Base-by-base conservation (phyloP, 2,113 vertebrate genomes). In the Rynchops niger region DNA sequence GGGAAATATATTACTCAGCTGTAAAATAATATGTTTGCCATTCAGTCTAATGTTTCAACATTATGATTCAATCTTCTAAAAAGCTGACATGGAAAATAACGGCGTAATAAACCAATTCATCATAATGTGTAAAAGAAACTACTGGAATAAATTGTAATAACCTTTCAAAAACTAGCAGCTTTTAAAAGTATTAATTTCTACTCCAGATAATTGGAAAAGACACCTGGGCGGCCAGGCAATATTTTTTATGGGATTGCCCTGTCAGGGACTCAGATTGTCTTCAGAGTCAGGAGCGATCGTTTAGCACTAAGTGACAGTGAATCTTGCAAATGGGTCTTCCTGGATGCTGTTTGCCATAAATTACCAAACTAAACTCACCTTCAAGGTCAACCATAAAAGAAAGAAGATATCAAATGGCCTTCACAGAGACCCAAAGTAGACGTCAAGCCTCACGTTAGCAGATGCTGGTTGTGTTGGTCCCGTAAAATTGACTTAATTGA, bases 111-210 rank as follows among this genome's bases (percentile, higher is more conserved):
- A 98, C 98, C 97, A 97, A 98, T 98, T 98, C 97, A 98, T 98
- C 98, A 99, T 97, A 98, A 98, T 97, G 98, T 94, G 94, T 93
- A 97, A 97, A 97, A 98, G 97, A 98, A 99, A 98, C 97, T 91
- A 50, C 93, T 97, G 97, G 98, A 98, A 98, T 98, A 98, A 98
- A 99, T 98, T 98, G 98, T 97, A 98, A 98, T 98, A 99, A 99
- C 98, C 98, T 98, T 98, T 98, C 98, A 98, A 98, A 98, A 99
- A 98, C 98, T 98, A 98, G 97, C 98, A 98, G 98, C 98, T 99
- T 98, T 99, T 98, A 98, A 98, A 98, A 98, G 98, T 98, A 99
- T 99, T 99, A 98, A 99, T 99, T 99, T 98, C 98, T 98, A 98
- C 98, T 99, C 98, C 97, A 98, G 97, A 98, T 99, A 99, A 99